Evolutionary conservation across 2,113 vertebrate species (phyloP), one percentile per base, ranked within the genome.

Genomic region (Dipodomys ordii): DNA sequence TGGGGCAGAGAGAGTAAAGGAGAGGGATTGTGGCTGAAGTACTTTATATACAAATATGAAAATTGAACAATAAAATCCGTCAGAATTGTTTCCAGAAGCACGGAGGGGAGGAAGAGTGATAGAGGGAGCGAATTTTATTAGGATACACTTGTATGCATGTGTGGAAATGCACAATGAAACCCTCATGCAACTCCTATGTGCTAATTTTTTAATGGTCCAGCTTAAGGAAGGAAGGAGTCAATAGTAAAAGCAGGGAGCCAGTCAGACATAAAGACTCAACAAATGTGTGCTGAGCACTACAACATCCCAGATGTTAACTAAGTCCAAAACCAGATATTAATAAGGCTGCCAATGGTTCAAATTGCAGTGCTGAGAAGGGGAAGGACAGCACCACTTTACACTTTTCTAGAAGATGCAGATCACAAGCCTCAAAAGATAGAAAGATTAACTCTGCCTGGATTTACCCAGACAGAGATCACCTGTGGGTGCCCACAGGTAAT

Each of bases 331-430:
- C 30, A 83, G 76, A 79, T 46, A 4, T 32, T 11, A 4, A 44
- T 32, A 67, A 65, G 77, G 28, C 6, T 7, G 23, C 53, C 62
- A 5, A 16, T 5, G 44, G 77, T 69, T 53, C 86, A 60, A 57
- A 64, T 30, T 44, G 6, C 72, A n/a, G 0, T 1, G 72, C 28
- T 1, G 0, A 8, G 11, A 25, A 12, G 78, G 72, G n/a, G 28
- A 25, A 27, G 67, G 3, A 20, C 12, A 12, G 49, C 12, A 53
- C 49, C 49, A 53, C 49, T 11, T 53, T 9, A 53, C 49, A 53
- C 49, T 53, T 53, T 53, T 53, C 49, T 53, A 53, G 49, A 53
- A 53, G 49, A 53, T 6, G 39, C 49, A 53, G 49, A 53, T 9
- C 49, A 53, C 76, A 46, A 32, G 32, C 19, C 49, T 11, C 4